Conservation (phyloP, 1,140 invertebrate genomes). For the Glossosoma conforme region DNA sequence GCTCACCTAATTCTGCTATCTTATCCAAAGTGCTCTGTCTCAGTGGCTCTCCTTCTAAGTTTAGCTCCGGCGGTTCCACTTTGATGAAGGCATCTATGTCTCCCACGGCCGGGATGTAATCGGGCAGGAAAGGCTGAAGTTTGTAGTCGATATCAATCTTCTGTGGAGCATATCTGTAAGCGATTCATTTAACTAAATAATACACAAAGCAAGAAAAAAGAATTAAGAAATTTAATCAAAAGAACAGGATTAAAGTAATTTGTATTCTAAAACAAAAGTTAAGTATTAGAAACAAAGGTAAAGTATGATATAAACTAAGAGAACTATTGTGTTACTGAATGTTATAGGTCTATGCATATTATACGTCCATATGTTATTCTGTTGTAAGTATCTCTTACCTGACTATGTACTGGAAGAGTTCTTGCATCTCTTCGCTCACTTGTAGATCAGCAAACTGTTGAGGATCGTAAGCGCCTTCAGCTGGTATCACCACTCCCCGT, state of each 20-base stretch:
- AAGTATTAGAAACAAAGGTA: too few relatives aligned
- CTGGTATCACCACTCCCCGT: conserved; percentile 42
- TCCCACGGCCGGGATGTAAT: conserved; percentile 95
- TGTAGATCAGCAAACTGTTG: conserved; percentile 79
- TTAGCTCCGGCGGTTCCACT: conserved; percentile 72
- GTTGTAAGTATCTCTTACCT: too few relatives aligned
- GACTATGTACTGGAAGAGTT: conserved; percentile 89
- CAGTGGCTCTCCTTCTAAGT: conserved; percentile 39
- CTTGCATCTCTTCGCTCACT: conserved; percentile 81
- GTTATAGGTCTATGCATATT: too few relatives aligned
- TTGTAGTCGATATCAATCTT: conserved; percentile 86
- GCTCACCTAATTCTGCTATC: conserved; percentile 44
- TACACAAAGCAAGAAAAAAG: too few relatives aligned
- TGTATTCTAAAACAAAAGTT: too few relatives aligned
- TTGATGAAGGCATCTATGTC: conserved; percentile 98
- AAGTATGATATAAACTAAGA: too few relatives aligned
- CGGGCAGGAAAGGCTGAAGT: conserved; percentile 91
- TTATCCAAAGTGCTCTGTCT: conserved; percentile 38
- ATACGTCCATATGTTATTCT: too few relatives aligned
- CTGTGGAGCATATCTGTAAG: conserved; percentile 84
- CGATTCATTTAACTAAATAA: too few relatives aligned
- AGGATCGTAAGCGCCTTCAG: conserved; percentile 73
- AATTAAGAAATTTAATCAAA: too few relatives aligned
- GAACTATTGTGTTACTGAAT: too few relatives aligned
- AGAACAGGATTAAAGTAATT: too few relatives aligned